Percentiles rank a stretch among this genome's conserved stretches.
Conservation (phyloP, 2,113 vertebrate genomes). For the Calypte anna region DNA sequence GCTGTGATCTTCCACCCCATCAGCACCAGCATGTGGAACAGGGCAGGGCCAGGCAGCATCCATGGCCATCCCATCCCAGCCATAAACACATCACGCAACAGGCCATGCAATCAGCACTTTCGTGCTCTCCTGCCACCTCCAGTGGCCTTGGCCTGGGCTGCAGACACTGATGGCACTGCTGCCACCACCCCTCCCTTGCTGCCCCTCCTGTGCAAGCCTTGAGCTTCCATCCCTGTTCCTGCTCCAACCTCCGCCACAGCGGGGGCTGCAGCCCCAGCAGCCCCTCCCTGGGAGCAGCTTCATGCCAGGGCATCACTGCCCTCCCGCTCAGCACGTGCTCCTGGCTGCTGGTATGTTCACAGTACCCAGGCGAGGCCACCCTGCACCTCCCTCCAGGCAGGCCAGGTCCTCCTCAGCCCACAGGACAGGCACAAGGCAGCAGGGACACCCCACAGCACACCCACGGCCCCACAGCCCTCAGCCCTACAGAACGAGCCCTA, state of each 20-base stretch:
- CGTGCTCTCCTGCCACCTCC: neutral
- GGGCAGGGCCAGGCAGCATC: constrained; percentile 15
- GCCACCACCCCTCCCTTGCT: too few relatives aligned
- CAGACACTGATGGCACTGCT: neutral
- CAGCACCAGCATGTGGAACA: neutral
- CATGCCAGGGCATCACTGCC: neutral
- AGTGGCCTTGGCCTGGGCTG: neutral
- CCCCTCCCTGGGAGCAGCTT: neutral
- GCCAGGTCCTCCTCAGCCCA: rapidly evolving
- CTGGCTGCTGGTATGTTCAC: neutral
- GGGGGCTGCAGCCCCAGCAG: neutral
- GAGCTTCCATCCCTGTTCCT: neutral
- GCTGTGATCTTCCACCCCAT: neutral
- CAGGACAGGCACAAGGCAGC: rapidly evolving
- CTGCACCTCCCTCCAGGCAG: neutral
- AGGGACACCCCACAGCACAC: neutral
- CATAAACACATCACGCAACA: constrained; percentile 19
- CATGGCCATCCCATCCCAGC: neutral
- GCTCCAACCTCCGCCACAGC: neutral
- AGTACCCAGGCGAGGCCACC: neutral
- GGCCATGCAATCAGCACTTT: neutral
- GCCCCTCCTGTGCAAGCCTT: rapidly evolving
- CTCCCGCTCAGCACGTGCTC: neutral
- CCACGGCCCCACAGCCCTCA: neutral
- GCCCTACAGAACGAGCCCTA: rapidly evolving